Conservation (phyloP, 2,888 invertebrate genomes). For the Tribolium freemani region DNA sequence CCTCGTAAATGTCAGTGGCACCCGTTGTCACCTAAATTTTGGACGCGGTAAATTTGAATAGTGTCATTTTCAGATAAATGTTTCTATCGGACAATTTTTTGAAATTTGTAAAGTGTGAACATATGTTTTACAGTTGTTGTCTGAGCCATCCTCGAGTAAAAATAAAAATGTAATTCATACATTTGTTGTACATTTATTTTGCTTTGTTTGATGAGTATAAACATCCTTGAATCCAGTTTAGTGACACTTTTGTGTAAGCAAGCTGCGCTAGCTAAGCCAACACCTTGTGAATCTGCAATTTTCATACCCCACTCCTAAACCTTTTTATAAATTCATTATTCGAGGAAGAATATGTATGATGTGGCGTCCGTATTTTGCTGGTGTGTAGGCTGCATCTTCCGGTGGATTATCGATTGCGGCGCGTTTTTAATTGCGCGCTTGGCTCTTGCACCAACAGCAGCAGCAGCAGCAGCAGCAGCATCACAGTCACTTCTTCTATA, state of each 20-base stretch:
- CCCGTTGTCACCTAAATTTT: too few relatives aligned
- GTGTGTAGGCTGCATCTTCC: slow-evolving; percentile 41
- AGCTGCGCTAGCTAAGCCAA: neutral
- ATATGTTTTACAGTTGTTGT: too few relatives aligned
- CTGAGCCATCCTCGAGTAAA: too few relatives aligned
- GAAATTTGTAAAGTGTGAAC: too few relatives aligned
- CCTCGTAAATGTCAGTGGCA: too few relatives aligned
- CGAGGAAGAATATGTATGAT: slow-evolving; percentile 1
- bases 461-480: slow-evolving; percentile 3
- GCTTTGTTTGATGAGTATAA: too few relatives aligned
- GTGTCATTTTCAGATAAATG: too few relatives aligned
- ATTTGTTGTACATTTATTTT: too few relatives aligned
- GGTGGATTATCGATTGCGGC: slow-evolving; percentile 57
- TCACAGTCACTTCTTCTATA: neutral
- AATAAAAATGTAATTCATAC: too few relatives aligned
- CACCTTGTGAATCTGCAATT: neutral
- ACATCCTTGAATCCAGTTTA: too few relatives aligned
- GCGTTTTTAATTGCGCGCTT: slow-evolving; percentile 58
- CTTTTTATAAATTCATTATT: neutral
- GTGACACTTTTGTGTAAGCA: neutral
- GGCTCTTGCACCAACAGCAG: slow-evolving; percentile 42
- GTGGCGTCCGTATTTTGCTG: slow-evolving; percentile 12
- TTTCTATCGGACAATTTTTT: too few relatives aligned
- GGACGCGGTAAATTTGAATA: too few relatives aligned
- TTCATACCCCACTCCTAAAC: neutral